These are phyloP conservation scores for Mesocentrotus franciscanus DNA, from an alignment of 53 echinoderm and acorn worm genomes.

Conservation along the genomic window DNA sequence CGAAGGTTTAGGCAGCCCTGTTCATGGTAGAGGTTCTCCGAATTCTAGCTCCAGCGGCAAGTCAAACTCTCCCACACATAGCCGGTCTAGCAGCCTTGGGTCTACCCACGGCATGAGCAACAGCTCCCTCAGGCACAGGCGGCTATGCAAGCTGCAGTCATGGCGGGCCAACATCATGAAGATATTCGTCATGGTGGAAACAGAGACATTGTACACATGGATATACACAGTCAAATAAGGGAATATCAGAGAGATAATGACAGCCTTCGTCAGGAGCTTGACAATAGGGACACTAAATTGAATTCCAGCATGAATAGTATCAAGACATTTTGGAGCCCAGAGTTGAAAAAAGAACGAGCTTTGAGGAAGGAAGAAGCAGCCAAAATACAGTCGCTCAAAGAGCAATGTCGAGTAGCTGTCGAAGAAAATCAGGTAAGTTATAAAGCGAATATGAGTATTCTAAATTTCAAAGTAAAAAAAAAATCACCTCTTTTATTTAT, in stretches of 20 bases:
- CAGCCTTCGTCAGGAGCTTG: conserved; percentile 86
- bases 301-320: conserved; percentile 99
- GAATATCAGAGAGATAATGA: conserved; percentile 95
- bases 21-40: conserved; percentile 82
- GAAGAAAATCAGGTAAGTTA: conserved; percentile 95
- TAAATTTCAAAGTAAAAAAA: neutral
- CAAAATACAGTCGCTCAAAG: conserved; percentile 87
- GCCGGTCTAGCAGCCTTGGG: conserved; percentile 93
- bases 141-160: conserved; percentile 55
- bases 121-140: conserved; percentile 77
- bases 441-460: neutral
- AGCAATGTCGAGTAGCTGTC: conserved; percentile 84
- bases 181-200: conserved; percentile 69
- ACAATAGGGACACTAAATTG: conserved; percentile 90
- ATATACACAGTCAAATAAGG: conserved; percentile 84
- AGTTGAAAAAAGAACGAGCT: conserved; percentile 96
- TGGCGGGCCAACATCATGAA: conserved; percentile 66
- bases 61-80: conserved; percentile 88
- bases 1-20: conserved; percentile 87
- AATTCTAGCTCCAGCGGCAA: conserved; percentile 83
- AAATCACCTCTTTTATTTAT: too few species aligned
- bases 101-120: conserved; percentile 84
- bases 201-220: conserved; percentile 79
- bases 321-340: conserved; percentile 99
- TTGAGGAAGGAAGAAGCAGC: conserved; percentile 88